Evolutionary conservation across 2,797 vertebrate genomes (phyloP).

Genomic region (Micromesistius poutassou): DNA sequence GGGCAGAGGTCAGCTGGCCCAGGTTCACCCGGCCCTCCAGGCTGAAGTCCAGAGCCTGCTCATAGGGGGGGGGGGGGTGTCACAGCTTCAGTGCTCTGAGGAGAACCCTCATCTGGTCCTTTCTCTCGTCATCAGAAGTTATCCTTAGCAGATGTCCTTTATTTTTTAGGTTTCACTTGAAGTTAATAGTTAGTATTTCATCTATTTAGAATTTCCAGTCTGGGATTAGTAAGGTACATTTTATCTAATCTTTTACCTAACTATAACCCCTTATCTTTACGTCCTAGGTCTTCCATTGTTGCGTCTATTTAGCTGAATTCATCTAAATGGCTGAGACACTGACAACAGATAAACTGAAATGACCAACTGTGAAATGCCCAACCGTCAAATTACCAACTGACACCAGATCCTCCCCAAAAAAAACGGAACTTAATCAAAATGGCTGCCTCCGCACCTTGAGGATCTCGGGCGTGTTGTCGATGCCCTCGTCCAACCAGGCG

Average conservation of each 20-base stretch:
- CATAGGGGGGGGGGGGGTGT: neutral
- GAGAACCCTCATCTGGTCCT: neutral
- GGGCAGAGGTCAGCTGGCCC: slow-evolving; percentile 81
- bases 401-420: neutral
- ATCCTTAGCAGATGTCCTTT: too few species aligned
- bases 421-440: neutral
- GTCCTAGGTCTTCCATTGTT: too few species aligned
- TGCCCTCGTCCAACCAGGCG: slow-evolving; percentile 90
- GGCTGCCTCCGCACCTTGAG: slow-evolving; percentile 75
- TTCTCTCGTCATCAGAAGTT: neutral
- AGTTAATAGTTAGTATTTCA: too few species aligned
- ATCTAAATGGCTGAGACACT: neutral
- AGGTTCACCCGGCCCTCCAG: slow-evolving; percentile 87
- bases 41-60: slow-evolving; percentile 88
- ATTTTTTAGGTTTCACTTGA: too few species aligned
- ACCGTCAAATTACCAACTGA: too few species aligned
- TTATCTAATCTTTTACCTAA: too few species aligned
- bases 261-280: too few species aligned
- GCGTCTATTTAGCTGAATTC: neutral
- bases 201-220: too few species aligned
- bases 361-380: too few species aligned
- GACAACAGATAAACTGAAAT: too few species aligned
- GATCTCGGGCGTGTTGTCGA: slow-evolving; percentile 90
- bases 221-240: too few species aligned
- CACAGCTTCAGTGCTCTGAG: neutral